These are phyloP conservation scores for Gymnorhina tibicen DNA, from an alignment of 2,113 vertebrate genomes.

Conservation along the genomic window DNA sequence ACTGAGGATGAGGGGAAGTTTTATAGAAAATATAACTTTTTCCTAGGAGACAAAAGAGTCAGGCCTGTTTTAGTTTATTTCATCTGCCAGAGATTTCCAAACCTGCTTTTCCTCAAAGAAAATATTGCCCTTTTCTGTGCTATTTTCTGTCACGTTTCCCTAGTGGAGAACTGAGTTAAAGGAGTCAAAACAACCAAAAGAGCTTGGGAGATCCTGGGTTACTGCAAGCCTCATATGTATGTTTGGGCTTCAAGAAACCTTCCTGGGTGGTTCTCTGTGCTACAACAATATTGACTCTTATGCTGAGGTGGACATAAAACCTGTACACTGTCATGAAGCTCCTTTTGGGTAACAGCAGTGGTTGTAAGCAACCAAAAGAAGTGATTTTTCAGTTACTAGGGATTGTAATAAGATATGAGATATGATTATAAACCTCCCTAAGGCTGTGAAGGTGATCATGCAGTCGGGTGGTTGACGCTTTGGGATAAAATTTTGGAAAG, in stretches of 20 bases:
- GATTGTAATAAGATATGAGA: background rate
- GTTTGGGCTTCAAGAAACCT: background rate
- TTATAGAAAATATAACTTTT: background rate
- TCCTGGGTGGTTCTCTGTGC: background rate
- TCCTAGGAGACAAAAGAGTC: background rate
- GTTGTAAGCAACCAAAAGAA: background rate
- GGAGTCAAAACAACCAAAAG: background rate
- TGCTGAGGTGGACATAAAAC: background rate
- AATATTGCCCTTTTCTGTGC: background rate
- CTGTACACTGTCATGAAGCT: fast-evolving
- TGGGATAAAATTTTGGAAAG: background rate
- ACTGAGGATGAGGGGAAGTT: background rate
- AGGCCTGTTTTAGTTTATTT: background rate
- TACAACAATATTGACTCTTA: background rate
- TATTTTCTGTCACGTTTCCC: background rate
- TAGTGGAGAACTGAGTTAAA: background rate
- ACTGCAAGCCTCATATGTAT: background rate
- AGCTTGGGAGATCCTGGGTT: background rate
- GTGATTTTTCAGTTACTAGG: background rate
- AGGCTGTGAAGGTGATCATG: background rate
- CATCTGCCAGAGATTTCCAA: background rate
- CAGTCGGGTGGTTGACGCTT: background rate
- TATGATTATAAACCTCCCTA: background rate
- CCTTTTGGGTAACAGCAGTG: background rate
- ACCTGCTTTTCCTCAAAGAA: background rate